Conservation (phyloP, 2,888 invertebrate species). For the Drosophila seclusa region DNA sequence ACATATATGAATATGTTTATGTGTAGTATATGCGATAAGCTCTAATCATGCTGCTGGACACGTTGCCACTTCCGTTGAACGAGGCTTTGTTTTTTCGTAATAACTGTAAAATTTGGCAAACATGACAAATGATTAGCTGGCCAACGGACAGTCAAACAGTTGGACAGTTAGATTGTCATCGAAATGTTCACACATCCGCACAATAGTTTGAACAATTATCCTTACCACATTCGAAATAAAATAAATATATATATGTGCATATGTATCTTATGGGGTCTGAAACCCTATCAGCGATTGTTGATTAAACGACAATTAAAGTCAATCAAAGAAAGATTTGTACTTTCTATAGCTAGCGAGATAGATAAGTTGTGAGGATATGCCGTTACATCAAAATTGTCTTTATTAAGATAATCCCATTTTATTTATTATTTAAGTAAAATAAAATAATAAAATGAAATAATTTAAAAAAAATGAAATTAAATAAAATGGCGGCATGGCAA, state of each 20-base stretch:
- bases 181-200: slow-evolving; percentile 30
- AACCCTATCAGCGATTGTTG: neutral
- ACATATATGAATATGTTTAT: slow-evolving; percentile 4
- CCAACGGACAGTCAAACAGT: slow-evolving; percentile 17
- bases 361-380: no score
- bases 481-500: no score
- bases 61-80: slow-evolving; percentile 63
- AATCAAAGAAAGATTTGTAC: neutral
- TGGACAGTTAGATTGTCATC: slow-evolving; percentile 26
- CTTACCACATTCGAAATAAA: slow-evolving; percentile 5
- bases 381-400: no score
- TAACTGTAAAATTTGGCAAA: slow-evolving; percentile 75
- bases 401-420: no score
- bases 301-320: neutral
- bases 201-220: slow-evolving; percentile 5
- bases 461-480: no score
- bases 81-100: slow-evolving; percentile 42
- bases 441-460: no score
- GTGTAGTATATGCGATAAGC: slow-evolving; percentile 24
- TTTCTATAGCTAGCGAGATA: no score
- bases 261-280: neutral
- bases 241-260: neutral
- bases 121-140: slow-evolving; percentile 61
- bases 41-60: slow-evolving; percentile 57
- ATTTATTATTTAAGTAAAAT: no score